Evolutionary conservation across 37 sponge, comb jelly and placozoan genomes (phyloP).

Genomic region (Agelas oroides): DNA sequence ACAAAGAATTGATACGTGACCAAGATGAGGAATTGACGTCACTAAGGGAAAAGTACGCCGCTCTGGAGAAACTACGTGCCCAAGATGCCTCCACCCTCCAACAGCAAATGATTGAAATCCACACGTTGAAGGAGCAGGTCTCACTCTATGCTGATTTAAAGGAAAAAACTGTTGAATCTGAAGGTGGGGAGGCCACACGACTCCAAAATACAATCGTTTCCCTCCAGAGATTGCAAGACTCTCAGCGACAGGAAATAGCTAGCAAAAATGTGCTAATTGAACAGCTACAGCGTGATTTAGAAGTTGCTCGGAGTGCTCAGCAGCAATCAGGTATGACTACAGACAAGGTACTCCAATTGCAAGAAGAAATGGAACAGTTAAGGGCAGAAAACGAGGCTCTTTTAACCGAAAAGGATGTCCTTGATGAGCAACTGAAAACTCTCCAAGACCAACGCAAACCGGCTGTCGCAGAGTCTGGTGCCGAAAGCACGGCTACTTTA

Average conservation of each 20-base stretch:
- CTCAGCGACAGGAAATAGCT: constrained; percentile 57
- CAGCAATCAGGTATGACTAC: neutral
- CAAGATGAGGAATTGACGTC: constrained; percentile 49
- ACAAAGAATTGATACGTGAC: constrained; percentile 88
- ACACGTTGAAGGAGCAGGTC: constrained; percentile 37
- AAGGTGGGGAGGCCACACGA: constrained; percentile 24
- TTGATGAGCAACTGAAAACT: constrained; percentile 44
- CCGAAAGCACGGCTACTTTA: too few relatives aligned
- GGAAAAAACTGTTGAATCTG: neutral
- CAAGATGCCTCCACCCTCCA: constrained; percentile 10
- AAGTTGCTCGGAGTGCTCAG: neutral
- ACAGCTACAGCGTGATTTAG: constrained; percentile 38
- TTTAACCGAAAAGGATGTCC: constrained; percentile 56
- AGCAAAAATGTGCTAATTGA: constrained; percentile 47
- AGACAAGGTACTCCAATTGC: constrained; percentile 9
- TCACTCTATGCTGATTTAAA: constrained; percentile 3
- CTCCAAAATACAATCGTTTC: constrained; percentile 50
- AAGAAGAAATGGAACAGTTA: constrained; percentile 41
- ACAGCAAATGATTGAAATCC: constrained; percentile 26
- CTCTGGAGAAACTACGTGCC: constrained; percentile 33
- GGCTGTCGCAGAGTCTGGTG: neutral
- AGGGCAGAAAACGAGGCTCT: constrained; percentile 76
- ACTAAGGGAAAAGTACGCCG: constrained; percentile 22
- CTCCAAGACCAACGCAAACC: constrained; percentile 13
- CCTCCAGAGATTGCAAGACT: constrained; percentile 61